Conservation (phyloP, 2,888 invertebrate genomes). For the Linnaemya tessellans region DNA sequence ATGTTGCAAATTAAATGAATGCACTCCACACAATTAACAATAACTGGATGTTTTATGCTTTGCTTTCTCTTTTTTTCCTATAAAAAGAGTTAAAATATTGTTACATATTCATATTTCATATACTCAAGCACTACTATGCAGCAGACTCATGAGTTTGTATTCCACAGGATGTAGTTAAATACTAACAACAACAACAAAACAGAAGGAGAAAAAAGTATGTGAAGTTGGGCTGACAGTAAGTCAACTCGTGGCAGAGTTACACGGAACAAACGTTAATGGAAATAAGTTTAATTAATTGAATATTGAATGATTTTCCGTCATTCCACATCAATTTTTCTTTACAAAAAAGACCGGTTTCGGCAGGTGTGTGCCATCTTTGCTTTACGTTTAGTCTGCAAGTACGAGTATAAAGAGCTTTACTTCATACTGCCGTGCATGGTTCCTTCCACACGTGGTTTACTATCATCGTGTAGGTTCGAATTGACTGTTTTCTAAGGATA, state of each 20-base stretch:
- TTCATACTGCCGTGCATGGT: too few species aligned
- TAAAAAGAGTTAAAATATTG: slow-evolving; percentile 44
- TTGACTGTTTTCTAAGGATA: neutral
- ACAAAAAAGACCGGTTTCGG: too few species aligned
- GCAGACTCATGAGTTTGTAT: slow-evolving; percentile 39
- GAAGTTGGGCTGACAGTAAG: slow-evolving; percentile 62
- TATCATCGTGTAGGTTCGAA: neutral
- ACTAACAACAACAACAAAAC: slow-evolving; percentile 12
- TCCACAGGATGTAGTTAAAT: slow-evolving; percentile 35
- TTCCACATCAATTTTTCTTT: too few species aligned
- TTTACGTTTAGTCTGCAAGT: too few species aligned
- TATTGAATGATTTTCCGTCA: too few species aligned
- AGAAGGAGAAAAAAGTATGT: slow-evolving; percentile 10
- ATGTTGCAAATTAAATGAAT: slow-evolving; percentile 70
- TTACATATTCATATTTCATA: slow-evolving; percentile 64
- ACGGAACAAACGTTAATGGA: neutral
- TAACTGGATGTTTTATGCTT: slow-evolving; percentile 20
- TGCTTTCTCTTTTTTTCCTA: neutral
- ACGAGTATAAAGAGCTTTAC: too few species aligned
- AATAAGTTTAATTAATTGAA: neutral
- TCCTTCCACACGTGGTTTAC: too few species aligned
- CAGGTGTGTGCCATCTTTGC: too few species aligned
- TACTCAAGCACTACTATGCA: slow-evolving; percentile 26
- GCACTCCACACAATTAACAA: slow-evolving; percentile 41
- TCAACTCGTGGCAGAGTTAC: slow-evolving; percentile 20